Conservation (phyloP, 2,113 vertebrate species). For the Azemiops feae region DNA sequence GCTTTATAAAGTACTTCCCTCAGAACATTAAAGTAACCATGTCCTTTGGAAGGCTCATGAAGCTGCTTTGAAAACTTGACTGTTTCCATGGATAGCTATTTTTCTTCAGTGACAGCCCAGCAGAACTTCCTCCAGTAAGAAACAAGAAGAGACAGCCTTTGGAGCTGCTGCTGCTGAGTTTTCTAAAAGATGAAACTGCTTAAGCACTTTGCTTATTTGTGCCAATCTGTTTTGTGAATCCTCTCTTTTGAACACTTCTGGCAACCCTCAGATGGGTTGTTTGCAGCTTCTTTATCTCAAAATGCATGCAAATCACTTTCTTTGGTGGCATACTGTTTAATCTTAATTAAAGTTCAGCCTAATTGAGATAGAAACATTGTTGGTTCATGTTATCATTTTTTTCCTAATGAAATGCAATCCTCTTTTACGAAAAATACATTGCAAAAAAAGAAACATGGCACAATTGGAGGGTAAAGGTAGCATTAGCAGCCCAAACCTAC, state of each 20-base stretch:
- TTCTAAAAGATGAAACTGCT: neutral
- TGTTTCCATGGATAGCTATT: neutral
- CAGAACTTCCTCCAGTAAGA: neutral
- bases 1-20: neutral
- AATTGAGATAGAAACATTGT: neutral
- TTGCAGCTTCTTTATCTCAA: neutral
- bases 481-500: neutral
- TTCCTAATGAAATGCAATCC: neutral
- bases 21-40: neutral
- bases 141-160: neutral
- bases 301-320: neutral
- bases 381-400: neutral
- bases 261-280: neutral
- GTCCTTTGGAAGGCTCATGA: neutral
- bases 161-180: neutral
- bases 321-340: neutral
- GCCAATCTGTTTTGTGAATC: neutral
- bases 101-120: neutral
- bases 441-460: neutral
- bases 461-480: neutral
- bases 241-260: neutral
- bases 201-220: neutral
- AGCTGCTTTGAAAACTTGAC: neutral
- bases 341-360: neutral
- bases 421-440: neutral